Evolutionary conservation across 1,140 invertebrate genomes (phyloP), one percentile per base, ranked within the genome.

Genomic region (Manduca sexta): DNA sequence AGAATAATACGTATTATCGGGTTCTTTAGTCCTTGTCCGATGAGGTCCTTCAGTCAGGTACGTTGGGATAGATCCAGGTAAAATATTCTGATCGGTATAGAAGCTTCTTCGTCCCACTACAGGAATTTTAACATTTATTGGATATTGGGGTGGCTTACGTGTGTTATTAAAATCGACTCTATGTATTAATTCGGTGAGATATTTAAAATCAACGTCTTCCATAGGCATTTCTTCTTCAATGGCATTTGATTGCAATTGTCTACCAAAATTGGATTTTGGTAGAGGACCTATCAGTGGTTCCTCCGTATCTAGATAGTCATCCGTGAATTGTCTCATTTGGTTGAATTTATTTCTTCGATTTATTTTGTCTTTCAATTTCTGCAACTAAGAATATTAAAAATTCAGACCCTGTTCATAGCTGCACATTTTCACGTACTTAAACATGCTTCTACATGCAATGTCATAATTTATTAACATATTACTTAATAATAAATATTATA

Each of bases 151-250:
- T n/a, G 17, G 14, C 2, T 17, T 14, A 17, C 44, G 45, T 16
- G 52, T 57, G 12, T 70, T 54, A 31, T 67, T 77, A 4, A 57
- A 18, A 44, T 75, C 57, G 12, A 18, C 30, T 45, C 43, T 45
- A 18, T 45, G 43, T 10, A 84, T 84, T 35, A 80, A 52, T 48
- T 84, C 52, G 14, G 76, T 64, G 26, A 84, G 55, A 47, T 81
- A 84, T 58, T 77, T 78, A 43, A 81, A 81, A 49, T 80, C 65
- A n/a, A 74, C 70, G 40, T 79, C 67, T 12, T 68, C 57, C 31
- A 51, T 31, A 11, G 43, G 43, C 12, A 26, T 35, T 4, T 44
- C 26, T 12, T 45, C 31, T 4, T 35, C 43, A n/a, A 35, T 35
- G 5, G 13, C 13, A n/a, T 35, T 35, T 35, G 33, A 35, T 12